These are phyloP conservation scores for Tyrannus savana DNA, from an alignment of 2,113 vertebrate genomes.

Conservation along the genomic window DNA sequence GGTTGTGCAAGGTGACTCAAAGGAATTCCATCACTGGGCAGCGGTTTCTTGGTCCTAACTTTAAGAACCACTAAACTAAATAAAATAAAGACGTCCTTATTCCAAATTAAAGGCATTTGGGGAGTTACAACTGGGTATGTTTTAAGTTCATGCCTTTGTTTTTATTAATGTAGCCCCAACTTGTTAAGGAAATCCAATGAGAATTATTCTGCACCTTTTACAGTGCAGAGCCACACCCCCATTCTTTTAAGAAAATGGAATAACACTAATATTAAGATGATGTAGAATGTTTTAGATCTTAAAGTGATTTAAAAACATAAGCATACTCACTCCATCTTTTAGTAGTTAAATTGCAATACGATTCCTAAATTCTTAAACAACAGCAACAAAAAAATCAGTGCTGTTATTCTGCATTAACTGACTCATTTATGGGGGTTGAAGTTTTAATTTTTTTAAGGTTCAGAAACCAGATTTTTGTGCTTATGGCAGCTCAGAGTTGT, in stretches of 20 bases:
- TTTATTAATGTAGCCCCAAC: background rate
- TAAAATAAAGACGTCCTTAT: conserved; percentile 35
- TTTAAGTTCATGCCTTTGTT: background rate
- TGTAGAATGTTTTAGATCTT: background rate
- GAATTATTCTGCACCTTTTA: background rate
- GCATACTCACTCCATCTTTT: background rate
- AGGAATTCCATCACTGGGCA: conserved; percentile 12
- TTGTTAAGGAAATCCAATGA: background rate
- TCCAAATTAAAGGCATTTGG: background rate
- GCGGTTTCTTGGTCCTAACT: background rate
- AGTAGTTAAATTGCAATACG: background rate
- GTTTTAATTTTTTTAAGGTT: background rate
- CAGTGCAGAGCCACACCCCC: background rate
- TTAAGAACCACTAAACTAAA: background rate
- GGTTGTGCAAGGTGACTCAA: background rate
- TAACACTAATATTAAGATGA: background rate
- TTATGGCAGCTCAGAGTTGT: background rate
- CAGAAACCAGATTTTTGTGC: background rate
- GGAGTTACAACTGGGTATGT: background rate
- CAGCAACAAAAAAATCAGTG: background rate
- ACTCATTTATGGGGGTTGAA: background rate
- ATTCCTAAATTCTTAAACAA: background rate
- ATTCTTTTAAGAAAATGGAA: background rate
- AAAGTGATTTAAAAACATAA: background rate
- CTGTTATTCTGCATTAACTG: background rate